Evolutionary conservation across 2,113 vertebrate species (phyloP).

Genomic region (Menura novaehollandiae): DNA sequence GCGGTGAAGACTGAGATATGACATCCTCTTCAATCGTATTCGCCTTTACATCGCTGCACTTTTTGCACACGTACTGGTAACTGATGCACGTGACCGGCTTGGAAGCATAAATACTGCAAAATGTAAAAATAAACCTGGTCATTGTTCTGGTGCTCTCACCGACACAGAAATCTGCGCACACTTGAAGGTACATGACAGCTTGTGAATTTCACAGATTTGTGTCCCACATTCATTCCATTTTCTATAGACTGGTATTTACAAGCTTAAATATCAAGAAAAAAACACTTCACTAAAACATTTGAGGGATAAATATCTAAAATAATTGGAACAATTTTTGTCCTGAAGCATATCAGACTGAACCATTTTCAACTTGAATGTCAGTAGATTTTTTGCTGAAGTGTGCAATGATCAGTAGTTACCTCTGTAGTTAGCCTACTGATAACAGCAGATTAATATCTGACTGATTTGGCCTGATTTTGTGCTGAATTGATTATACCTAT

Average conservation of each 20-base stretch:
- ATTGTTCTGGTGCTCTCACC: not conserved
- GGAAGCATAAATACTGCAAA: not conserved
- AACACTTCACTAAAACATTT: slow-evolving; percentile 3
- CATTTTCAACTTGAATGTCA: not conserved
- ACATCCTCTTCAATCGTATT: not conserved
- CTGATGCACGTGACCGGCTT: not conserved
- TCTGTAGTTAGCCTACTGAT: not conserved
- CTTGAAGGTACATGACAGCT: not conserved
- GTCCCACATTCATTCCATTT: not conserved
- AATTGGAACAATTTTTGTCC: not conserved
- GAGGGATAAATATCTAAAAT: not conserved
- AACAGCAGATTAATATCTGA: not conserved
- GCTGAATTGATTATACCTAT: not conserved
- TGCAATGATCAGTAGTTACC: not conserved
- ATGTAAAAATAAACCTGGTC: not conserved
- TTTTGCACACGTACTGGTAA: not conserved
- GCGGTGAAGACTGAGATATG: not conserved
- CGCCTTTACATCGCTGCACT: not conserved
- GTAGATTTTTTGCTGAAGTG: not conserved
- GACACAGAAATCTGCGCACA: not conserved
- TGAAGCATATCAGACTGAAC: not conserved
- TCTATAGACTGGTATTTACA: not conserved
- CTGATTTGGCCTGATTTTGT: not conserved
- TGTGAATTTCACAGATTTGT: not conserved
- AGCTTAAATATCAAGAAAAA: slow-evolving; percentile 8